Evolutionary conservation across 2,113 vertebrate species (phyloP), one percentile per base, ranked within the genome.

Genomic region (Poeciliopsis prolifica): DNA sequence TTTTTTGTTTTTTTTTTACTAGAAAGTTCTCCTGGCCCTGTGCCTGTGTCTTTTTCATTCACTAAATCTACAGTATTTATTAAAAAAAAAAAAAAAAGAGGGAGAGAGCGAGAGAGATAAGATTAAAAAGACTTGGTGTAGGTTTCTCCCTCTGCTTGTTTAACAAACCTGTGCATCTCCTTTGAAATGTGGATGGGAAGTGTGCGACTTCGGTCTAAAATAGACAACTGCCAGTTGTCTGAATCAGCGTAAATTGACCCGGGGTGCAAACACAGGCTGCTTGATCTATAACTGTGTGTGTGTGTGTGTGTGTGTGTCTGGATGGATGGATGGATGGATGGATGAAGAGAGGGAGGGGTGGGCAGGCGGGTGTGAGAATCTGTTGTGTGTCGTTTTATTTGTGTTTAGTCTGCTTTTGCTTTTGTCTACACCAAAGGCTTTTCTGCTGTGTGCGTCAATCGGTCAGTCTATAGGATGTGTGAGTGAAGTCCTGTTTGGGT

Each of bases 161-260:
- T 71, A 68, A 40, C 29, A 64, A 68, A 78, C 51, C 58, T 0
- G 9, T 51, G 68, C 3, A 1, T 58, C 17, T 40, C 35, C 65
- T 48, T 70, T 30, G 61, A 78, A 60, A 72, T 26, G 37, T 6
- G 33, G 58, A 44, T 30, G 72, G 65, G 42, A 58, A 71, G 71
- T 17, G 70, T 62, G 65, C 75, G 81, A 76, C 68, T 74, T 65
- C 15, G 14, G 78, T 81, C 77, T 80, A 75, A 90, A 92, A 88
- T 83, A 84, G 83, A 87, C 60, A 68, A 79, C 68, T 83, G 84
- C 74, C 58, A 69, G 58, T 75, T 15, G 51, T 84, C 75, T 80
- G 74, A 74, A 86, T 87, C 86, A 83, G 87, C 79, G 82, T 86
- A 89, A 89, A 89, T 64, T 79, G 85, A 89, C 82, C 85, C 54